These are phyloP conservation scores for Iphiclides podalirius DNA, from an alignment of 2,888 invertebrate species.

Conservation along the genomic window DNA sequence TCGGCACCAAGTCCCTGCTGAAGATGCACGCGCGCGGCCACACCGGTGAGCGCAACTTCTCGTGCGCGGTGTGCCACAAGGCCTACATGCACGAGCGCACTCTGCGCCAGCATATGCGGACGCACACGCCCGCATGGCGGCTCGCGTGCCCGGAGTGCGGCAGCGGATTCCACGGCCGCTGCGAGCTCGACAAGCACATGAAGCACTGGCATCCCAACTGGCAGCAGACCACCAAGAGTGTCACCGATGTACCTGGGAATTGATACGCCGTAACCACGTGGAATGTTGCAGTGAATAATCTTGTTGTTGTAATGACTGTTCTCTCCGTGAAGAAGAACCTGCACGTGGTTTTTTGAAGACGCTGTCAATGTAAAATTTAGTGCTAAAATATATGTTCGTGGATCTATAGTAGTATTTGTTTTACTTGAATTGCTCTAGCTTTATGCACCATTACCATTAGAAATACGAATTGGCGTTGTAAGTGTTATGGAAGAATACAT, in stretches of 20 bases:
- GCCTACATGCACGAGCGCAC: slow-evolving; percentile 70
- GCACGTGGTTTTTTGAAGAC: no score
- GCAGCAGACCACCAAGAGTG: slow-evolving; percentile 33
- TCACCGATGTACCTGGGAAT: neutral
- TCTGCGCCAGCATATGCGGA: slow-evolving; percentile 64
- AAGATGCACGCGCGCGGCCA: slow-evolving; percentile 67
- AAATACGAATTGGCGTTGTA: no score
- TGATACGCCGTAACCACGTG: no score
- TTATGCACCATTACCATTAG: no score
- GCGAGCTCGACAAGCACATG: slow-evolving; percentile 64
- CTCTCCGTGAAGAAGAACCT: no score
- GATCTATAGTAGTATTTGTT: no score
- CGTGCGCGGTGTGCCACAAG: slow-evolving; percentile 61
- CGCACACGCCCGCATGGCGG: slow-evolving; percentile 59
- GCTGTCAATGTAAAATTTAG: no score
- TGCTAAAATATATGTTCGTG: no score
- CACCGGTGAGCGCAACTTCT: slow-evolving; percentile 65
- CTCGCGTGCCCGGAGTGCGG: slow-evolving; percentile 61
- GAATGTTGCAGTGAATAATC: no score
- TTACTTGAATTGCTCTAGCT: no score
- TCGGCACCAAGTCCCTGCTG: slow-evolving; percentile 58
- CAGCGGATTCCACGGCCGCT: slow-evolving; percentile 57
- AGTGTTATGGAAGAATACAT: no score
- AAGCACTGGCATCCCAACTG: slow-evolving; percentile 69
- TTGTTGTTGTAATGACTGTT: no score